These are phyloP conservation scores for Aramus guarauna DNA, from an alignment of 2,113 vertebrate genomes.

Conservation along the genomic window DNA sequence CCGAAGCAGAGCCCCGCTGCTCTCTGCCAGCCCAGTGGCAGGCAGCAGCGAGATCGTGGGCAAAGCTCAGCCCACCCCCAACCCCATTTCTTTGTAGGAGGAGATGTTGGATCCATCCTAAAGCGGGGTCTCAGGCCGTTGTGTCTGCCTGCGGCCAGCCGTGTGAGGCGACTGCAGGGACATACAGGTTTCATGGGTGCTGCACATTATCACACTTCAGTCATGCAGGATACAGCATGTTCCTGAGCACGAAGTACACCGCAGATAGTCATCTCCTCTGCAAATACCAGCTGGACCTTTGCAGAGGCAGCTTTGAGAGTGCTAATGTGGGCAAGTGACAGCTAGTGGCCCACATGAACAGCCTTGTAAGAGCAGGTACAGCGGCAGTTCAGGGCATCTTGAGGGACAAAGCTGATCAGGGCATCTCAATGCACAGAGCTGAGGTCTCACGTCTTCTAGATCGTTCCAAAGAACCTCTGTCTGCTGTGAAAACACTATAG, in stretches of 20 bases:
- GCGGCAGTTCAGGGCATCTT: fast-evolving
- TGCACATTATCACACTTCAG: neutral
- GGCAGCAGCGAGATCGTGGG: neutral
- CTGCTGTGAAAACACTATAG: fast-evolving
- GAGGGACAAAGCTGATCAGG: neutral
- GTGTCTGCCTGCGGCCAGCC: neutral
- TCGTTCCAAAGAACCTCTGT: neutral
- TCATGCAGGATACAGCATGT: neutral
- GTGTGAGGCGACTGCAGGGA: neutral
- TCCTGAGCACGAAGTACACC: neutral
- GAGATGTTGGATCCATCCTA: neutral
- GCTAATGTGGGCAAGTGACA: neutral
- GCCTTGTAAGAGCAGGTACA: neutral
- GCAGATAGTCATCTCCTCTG: neutral
- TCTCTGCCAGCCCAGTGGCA: neutral
- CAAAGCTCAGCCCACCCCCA: neutral
- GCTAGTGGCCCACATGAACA: neutral
- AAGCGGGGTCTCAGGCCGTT: fast-evolving
- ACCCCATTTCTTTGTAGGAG: neutral
- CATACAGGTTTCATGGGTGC: neutral
- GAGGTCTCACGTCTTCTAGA: neutral
- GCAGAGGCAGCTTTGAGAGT: neutral
- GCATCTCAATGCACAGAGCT: neutral
- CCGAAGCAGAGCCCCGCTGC: neutral
- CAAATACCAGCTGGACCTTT: neutral